These are phyloP conservation scores for Hydropotes inermis DNA, from an alignment of 2,113 vertebrate species.

Conservation along the genomic window DNA sequence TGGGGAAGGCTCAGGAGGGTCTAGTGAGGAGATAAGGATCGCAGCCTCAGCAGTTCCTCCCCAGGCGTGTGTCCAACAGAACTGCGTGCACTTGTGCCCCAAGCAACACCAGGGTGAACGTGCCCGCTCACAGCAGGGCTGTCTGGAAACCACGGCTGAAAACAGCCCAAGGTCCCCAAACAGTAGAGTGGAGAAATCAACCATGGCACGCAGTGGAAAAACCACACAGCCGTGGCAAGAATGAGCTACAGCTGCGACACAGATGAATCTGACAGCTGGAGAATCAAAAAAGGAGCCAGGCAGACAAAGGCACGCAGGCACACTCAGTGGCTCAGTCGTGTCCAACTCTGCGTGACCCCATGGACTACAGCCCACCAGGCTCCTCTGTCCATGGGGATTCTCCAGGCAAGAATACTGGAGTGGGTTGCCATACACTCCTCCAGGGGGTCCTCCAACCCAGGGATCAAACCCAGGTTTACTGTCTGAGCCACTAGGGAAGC, in stretches of 20 bases:
- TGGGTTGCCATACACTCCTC: neutral
- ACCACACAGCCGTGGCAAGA: rapidly evolving
- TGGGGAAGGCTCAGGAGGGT: neutral
- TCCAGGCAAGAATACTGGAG: neutral
- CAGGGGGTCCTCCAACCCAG: neutral
- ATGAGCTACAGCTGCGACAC: rapidly evolving
- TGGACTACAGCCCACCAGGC: neutral
- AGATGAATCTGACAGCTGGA: rapidly evolving
- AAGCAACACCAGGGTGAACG: rapidly evolving
- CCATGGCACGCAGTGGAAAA: neutral
- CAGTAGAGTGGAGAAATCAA: neutral
- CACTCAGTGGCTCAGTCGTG: neutral
- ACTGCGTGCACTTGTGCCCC: rapidly evolving
- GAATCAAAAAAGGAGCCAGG: rapidly evolving
- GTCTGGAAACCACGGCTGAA: rapidly evolving
- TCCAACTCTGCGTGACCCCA: neutral
- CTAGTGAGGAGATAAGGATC: no score
- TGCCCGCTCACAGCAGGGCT: rapidly evolving
- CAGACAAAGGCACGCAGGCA: rapidly evolving
- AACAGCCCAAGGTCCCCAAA: neutral
- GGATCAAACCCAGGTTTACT: neutral
- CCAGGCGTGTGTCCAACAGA: rapidly evolving
- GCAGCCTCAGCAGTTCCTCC: neutral
- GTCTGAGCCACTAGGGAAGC: neutral
- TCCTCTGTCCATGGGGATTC: neutral